Evolutionary conservation across 2,113 vertebrate genomes (phyloP).

Genomic region (Crotalus horridus): DNA sequence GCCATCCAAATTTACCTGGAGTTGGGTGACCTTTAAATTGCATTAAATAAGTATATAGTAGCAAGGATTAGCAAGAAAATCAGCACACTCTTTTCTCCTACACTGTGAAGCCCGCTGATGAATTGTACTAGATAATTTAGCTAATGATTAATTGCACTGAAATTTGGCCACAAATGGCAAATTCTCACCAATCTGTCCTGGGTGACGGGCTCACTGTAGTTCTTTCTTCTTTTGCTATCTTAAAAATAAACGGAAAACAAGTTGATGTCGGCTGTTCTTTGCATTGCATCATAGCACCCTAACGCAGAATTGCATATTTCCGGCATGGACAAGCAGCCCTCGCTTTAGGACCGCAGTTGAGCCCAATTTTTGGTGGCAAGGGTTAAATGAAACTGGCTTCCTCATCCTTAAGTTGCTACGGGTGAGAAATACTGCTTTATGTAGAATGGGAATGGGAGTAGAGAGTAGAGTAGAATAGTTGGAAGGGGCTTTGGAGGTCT

Average conservation of each 20-base stretch:
- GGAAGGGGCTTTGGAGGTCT: no score
- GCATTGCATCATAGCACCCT: background rate
- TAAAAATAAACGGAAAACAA: background rate
- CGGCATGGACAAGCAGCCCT: background rate
- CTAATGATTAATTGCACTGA: background rate
- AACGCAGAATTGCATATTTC: background rate
- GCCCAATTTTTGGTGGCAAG: fast-evolving
- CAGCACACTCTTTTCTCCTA: background rate
- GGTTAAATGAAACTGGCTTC: background rate
- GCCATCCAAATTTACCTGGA: background rate
- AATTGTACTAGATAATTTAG: background rate
- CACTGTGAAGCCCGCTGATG: background rate
- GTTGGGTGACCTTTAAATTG: background rate
- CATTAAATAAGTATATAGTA: background rate
- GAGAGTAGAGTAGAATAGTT: no score
- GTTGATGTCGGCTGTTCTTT: background rate
- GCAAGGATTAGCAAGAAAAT: background rate
- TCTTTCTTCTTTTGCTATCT: background rate
- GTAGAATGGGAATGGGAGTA: no score
- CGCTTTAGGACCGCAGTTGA: background rate
- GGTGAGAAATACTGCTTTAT: no score
- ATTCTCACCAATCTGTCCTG: background rate
- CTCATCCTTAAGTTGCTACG: background rate
- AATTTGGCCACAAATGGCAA: background rate
- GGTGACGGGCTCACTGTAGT: background rate